phyloP scores from a whole-genome alignment of 2,888 invertebrate species.

The Blomia tropicalis region DNA sequence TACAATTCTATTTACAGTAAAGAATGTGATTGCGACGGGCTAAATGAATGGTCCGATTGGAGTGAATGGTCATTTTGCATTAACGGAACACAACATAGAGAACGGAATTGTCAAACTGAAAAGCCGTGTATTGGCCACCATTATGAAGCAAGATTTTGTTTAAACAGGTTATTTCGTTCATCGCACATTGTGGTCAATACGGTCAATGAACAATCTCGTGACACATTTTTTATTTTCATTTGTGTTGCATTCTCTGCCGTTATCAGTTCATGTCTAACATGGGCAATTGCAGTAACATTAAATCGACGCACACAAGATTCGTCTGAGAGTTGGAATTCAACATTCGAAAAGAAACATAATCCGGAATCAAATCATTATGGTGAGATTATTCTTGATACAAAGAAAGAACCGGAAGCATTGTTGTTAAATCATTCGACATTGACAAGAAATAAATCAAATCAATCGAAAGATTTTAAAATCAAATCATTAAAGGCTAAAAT shows the following conservation, averaged over 20 bases:
- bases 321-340: no score
- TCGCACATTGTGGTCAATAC: background rate
- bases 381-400: background rate
- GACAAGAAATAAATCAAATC: background rate
- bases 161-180: background rate
- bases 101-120: conserved; percentile 1
- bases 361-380: background rate
- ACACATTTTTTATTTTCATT: background rate
- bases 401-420: background rate
- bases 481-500: conserved; percentile 5
- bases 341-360: background rate
- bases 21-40: conserved; percentile 3
- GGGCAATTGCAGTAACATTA: background rate
- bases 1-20: conserved; percentile 10
- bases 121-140: conserved; percentile 15
- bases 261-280: conserved; percentile 10
- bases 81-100: background rate
- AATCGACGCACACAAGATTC: background rate
- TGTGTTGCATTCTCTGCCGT: background rate
- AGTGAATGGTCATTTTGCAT: conserved; percentile 16
- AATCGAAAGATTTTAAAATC: no score
- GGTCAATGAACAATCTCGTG: background rate
- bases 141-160: conserved; percentile 5
- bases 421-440: background rate
- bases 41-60: conserved; percentile 14